Base-by-base conservation (phyloP, 2,888 invertebrate genomes). In the Pristionchus maxplancki region DNA sequence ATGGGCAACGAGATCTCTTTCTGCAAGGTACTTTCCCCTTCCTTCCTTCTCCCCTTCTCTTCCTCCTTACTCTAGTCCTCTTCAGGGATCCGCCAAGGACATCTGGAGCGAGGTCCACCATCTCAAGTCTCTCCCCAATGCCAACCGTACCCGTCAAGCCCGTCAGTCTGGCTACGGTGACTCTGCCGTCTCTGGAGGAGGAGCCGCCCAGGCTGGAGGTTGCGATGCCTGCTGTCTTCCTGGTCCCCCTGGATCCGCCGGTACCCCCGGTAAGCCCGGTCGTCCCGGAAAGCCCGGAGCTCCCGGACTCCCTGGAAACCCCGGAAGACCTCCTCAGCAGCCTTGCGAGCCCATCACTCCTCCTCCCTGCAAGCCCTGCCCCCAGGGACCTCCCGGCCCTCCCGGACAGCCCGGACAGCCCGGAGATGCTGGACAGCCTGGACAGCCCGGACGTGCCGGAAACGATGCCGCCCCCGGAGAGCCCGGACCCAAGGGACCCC, bases 1-100 rank as follows among this genome's bases (percentile, higher is more conserved):
- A 94, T 94, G 93, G 93, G 93, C 88, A 92, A 91, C 88, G 94
- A 94, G 90, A 92, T 94, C 90, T 90, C 90, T 83, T 94, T 93
- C 91, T 94, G 94, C 92, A 94, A 93, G 89, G 93, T 91, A 84
- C 82, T 20, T 50, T 83, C 64, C 37, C 24, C 2, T 44, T 44
- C 44, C 40, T n/a, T n/a, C 71, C 9, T 13, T n/a, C 20, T 1
- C 40, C 78, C 40, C 24, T n/a, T 62, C 44, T 28, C 62, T 64
- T 64, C 64, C n/a, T 44, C 64, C 64, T 15, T 58, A 84, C 44
- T 34, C 11, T 17, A 11, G 13, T 40, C 28, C 34, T 50, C 34
- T 86, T 50, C 58, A 87, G 87, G 87, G 87, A 78, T 87, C 87
- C 1, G 87, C 87, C 62, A 87, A 87, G 87, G 87, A 87, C 34